Base-by-base conservation (phyloP, 2,797 vertebrate species). In the Poeciliopsis infans region DNA sequence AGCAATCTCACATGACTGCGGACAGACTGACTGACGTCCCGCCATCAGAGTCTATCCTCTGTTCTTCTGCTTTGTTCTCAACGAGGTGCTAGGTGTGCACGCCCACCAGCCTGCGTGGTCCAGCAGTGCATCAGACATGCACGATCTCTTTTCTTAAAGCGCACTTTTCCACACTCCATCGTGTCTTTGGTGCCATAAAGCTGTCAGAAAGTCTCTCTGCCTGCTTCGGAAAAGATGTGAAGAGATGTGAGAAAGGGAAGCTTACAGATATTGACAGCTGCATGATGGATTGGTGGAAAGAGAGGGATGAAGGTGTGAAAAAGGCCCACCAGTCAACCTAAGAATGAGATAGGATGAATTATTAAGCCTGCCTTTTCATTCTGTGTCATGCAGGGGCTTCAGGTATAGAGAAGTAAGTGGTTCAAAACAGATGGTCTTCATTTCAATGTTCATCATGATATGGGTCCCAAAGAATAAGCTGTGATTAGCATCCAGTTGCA, bases 1-100 rank as follows among this genome's bases (percentile, higher is more conserved):
- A 47, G 70, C 80, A 0, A 31, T 91, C 89, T 86, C 88, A 91
- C 91, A 81, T 86, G 76, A 61, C 88, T 88, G 91, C 88, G 80
- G 80, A 43, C 79, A 91, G 91, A 90, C 87, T 72, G 11, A 41
- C 69, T 72, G 90, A 81, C 76, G 74, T 76, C 23, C 57, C 47
- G 0, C 49, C 57, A 20, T 79, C 70, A 45, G 47, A 76, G 72
- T 73, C 43, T 69, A 23, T n/a, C 46, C 71, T 41, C 72, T 31
- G 78, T 70, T 83, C 61, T 78, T 75, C 51, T 59, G 74, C 83
- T 79, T 81, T 79, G 68, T 85, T 90, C 87, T 89, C 78, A 5
- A 64, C 79, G 46, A 85, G 82, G 86, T 90, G 89, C 84, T 66
- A 86, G 79, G 61, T 79, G 6, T 64, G 72, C 77, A 72, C 8